phyloP scores from a whole-genome alignment of 35 echinoderm and acorn worm species.

The Holothuria glaberrima region DNA sequence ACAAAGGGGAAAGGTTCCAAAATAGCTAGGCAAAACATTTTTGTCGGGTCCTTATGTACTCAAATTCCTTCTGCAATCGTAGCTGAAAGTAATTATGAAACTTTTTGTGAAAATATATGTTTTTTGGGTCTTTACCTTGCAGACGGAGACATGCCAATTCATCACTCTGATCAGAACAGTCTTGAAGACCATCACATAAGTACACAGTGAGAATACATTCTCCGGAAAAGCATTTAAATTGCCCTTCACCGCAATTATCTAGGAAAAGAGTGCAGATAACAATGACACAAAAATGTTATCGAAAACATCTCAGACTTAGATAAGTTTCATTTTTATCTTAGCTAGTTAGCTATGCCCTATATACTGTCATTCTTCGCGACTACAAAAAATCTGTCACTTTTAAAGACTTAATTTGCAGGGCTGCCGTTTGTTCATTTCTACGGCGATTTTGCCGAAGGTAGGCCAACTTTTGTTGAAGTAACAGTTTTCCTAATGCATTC shows the following conservation, averaged over 20 bases:
- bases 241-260: background rate
- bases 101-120: background rate
- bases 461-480: too few species aligned
- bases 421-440: too few species aligned
- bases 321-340: too few species aligned
- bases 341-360: too few species aligned
- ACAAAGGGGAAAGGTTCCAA: background rate
- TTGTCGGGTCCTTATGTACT: background rate
- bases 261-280: too few species aligned
- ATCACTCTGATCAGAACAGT: slow-evolving; percentile 14
- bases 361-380: too few species aligned
- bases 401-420: too few species aligned
- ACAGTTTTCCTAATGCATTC: too few species aligned
- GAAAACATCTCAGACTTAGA: too few species aligned
- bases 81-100: background rate
- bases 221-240: slow-evolving; percentile 8
- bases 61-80: background rate
- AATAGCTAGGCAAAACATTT: background rate
- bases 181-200: background rate
- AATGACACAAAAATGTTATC: too few species aligned
- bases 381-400: too few species aligned
- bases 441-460: too few species aligned
- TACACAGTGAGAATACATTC: slow-evolving; percentile 13
- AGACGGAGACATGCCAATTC: background rate
- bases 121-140: background rate